Percentiles rank a stretch among this genome's conserved stretches.
Evolutionary conservation across 1,140 invertebrate species (phyloP).

Genomic region (Adoxophyes honmai): DNA sequence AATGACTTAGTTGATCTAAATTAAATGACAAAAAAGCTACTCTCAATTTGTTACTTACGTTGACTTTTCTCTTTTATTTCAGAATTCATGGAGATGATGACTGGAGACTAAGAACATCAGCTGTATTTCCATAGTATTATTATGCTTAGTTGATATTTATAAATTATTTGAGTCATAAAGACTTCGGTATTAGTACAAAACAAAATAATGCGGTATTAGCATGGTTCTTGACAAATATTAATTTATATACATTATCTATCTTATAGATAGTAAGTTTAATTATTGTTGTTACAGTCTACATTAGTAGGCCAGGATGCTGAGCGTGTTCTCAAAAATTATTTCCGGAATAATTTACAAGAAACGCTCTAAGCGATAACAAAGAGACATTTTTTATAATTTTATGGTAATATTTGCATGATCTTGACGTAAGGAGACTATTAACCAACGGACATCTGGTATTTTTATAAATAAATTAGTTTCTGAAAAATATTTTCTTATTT

Average conservation of each 20-base stretch:
- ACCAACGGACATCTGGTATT: conserved; percentile 1
- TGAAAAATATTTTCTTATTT: neutral
- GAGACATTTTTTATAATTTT: conserved; percentile 38
- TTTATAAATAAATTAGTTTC: conserved; percentile 7
- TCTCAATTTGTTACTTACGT: neutral
- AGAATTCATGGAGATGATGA: conserved; percentile 94
- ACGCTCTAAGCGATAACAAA: conserved; percentile 25
- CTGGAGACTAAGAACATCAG: conserved; percentile 81
- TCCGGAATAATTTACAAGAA: conserved; percentile 59
- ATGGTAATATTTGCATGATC: conserved; percentile 65
- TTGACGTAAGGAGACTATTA: conserved; percentile 26
- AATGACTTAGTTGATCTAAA: too few relatives aligned
- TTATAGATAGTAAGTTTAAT: conserved; percentile 56
- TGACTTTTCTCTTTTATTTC: conserved; percentile 45
- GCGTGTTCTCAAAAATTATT: conserved; percentile 65
- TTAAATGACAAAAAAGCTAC: too few relatives aligned
- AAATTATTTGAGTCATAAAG: conserved; percentile 45
- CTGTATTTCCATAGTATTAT: conserved; percentile 50
- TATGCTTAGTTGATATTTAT: conserved; percentile 59
- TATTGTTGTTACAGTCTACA: conserved; percentile 27
- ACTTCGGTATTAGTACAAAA: conserved; percentile 66
- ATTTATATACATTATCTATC: conserved; percentile 46
- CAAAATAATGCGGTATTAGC: conserved; percentile 62
- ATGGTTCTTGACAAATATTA: conserved; percentile 45
- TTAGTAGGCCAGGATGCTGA: conserved; percentile 30